phyloP scores from a whole-genome alignment of 2,888 invertebrate species.

The Euphydryas editha region DNA sequence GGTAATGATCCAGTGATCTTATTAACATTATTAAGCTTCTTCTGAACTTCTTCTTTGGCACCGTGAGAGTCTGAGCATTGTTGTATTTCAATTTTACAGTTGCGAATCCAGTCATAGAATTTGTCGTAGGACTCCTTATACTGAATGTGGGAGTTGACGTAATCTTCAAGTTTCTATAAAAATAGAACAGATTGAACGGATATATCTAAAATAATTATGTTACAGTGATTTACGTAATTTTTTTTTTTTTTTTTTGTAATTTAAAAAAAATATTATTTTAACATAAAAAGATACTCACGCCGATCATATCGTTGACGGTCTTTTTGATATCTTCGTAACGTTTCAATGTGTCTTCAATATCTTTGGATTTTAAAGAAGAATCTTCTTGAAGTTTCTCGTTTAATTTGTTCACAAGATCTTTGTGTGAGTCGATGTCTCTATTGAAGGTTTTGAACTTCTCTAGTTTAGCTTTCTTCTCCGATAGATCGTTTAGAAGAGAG shows the following conservation, averaged over 20 bases:
- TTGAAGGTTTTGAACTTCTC: slow-evolving; percentile 94
- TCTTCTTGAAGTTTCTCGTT: slow-evolving; percentile 89
- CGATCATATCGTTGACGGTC: slow-evolving; percentile 86
- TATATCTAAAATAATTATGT: background rate
- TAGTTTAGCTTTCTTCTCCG: slow-evolving; percentile 94
- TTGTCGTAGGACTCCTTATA: slow-evolving; percentile 92
- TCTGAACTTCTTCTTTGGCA: slow-evolving; percentile 90
- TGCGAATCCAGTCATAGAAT: slow-evolving; percentile 93
- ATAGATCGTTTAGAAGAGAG: slow-evolving; percentile 90
- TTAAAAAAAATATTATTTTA: background rate
- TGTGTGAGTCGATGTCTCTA: slow-evolving; percentile 91
- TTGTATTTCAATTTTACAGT: slow-evolving; percentile 91
- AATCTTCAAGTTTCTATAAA: slow-evolving; percentile 88
- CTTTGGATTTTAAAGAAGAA: slow-evolving; percentile 85
- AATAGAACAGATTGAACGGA: background rate
- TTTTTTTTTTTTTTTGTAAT: no score
- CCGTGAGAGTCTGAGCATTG: slow-evolving; percentile 94
- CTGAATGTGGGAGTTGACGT: slow-evolving; percentile 93
- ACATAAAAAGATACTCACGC: slow-evolving; percentile 73
- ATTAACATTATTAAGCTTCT: slow-evolving; percentile 89
- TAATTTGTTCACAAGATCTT: slow-evolving; percentile 90
- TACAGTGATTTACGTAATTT: background rate
- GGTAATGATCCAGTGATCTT: slow-evolving; percentile 87
- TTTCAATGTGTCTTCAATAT: slow-evolving; percentile 87
- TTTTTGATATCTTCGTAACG: slow-evolving; percentile 88